Percentiles rank a stretch among this genome's conserved stretches.
Evolutionary conservation across 2,113 vertebrate species (phyloP).

Genomic region (Syngnathoides biaculeatus): DNA sequence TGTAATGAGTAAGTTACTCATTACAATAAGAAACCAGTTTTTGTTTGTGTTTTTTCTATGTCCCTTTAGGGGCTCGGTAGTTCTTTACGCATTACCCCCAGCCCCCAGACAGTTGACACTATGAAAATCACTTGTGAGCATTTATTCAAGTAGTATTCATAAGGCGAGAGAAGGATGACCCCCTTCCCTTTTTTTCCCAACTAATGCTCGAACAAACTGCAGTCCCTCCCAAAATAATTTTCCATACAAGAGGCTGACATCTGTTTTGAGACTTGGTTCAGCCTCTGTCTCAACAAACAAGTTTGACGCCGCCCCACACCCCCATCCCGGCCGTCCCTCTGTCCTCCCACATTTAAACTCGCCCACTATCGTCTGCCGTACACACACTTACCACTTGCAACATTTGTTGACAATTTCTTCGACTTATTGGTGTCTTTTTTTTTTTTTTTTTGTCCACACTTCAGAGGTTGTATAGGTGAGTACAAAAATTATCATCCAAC

Average conservation of each 20-base stretch:
- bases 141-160: background rate
- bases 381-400: background rate
- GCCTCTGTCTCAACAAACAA: background rate
- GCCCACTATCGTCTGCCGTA: slow-evolving; percentile 2
- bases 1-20: too few species aligned
- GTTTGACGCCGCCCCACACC: background rate
- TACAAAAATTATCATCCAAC: background rate
- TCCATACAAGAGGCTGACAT: background rate
- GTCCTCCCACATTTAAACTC: slow-evolving; percentile 36
- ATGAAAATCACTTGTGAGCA: background rate
- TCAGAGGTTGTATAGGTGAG: slow-evolving; percentile 51
- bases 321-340: slow-evolving; percentile 1
- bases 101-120: background rate
- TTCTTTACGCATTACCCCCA: too few species aligned
- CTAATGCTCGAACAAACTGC: background rate
- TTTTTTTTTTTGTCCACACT: slow-evolving; percentile 2
- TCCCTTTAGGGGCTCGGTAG: too few species aligned
- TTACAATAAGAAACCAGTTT: too few species aligned
- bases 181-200: background rate
- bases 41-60: too few species aligned
- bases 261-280: background rate
- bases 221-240: background rate
- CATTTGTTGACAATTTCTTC: slow-evolving; percentile 2
- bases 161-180: background rate
- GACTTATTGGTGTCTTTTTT: background rate